Percentiles rank a stretch among this genome's conserved stretches.
Evolutionary conservation across 2,113 vertebrate genomes (phyloP).

Genomic region (Sinocyclocheilus anshuiensis): DNA sequence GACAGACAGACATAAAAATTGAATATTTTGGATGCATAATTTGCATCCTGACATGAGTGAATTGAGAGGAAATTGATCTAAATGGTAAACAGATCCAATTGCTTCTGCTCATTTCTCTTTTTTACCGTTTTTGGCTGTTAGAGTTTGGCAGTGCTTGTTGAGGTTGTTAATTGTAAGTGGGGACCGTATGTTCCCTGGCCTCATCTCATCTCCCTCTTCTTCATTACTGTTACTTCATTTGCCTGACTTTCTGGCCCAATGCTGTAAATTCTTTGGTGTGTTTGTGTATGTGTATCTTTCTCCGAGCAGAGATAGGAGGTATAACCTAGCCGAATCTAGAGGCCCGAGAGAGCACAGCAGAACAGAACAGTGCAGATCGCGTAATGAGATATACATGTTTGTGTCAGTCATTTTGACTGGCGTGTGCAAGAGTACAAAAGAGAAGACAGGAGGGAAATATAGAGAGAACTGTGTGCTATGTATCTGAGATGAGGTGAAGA

Average conservation of each 20-base stretch:
- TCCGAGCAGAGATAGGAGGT: not conserved
- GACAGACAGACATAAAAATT: not conserved
- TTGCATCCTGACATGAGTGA: not conserved
- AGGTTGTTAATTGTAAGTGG: slow-evolving; percentile 60
- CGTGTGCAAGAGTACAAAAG: slow-evolving; percentile 24
- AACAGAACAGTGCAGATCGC: slow-evolving; percentile 20
- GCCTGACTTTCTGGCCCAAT: not conserved
- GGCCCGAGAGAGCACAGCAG: not conserved
- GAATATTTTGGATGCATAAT: not conserved
- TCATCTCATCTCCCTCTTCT: slow-evolving; percentile 32
- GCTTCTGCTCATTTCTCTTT: not conserved
- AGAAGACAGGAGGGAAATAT: slow-evolving; percentile 30
- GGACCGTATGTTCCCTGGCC: slow-evolving; percentile 60
- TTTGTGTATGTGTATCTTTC: not conserved
- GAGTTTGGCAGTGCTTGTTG: slow-evolving; percentile 1
- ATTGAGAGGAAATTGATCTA: not conserved
- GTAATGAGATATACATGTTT: slow-evolving; percentile 35
- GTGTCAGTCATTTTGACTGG: slow-evolving; percentile 38
- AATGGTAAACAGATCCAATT: not conserved
- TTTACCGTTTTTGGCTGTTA: slow-evolving; percentile 1
- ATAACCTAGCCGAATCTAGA: slow-evolving; percentile 4
- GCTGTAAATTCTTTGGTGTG: slow-evolving; percentile 7
- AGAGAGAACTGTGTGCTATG: not conserved
- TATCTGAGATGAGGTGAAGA: slow-evolving; percentile 22
- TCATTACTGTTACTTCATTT: slow-evolving; percentile 50